Conservation (phyloP, 2,888 invertebrate species). For the Oscheius sp. region DNA sequence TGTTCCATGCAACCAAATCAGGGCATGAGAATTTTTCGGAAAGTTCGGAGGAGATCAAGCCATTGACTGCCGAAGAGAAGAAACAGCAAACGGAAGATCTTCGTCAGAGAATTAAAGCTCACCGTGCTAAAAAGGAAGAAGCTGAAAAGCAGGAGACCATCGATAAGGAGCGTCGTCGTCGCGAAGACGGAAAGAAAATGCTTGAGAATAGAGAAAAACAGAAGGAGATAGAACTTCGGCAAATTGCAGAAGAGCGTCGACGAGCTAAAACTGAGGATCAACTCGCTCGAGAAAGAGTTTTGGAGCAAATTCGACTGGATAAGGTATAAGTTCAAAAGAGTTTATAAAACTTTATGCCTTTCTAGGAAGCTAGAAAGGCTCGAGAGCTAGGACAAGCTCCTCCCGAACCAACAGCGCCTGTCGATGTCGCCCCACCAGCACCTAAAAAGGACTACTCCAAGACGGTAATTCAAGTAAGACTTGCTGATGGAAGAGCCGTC, state of each 20-base stretch:
- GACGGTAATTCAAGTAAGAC: slow-evolving; percentile 74
- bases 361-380: slow-evolving; percentile 3
- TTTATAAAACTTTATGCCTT: not conserved
- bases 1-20: slow-evolving; percentile 90
- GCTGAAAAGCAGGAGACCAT: slow-evolving; percentile 33
- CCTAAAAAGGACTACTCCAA: slow-evolving; percentile 42
- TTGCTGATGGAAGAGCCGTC: slow-evolving; percentile 81
- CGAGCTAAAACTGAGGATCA: slow-evolving; percentile 89
- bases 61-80: slow-evolving; percentile 85
- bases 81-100: slow-evolving; percentile 40
- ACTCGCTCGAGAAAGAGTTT: slow-evolving; percentile 82
- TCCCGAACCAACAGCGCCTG: slow-evolving; percentile 22
- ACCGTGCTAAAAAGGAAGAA: slow-evolving; percentile 30
- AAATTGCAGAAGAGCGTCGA: slow-evolving; percentile 83
- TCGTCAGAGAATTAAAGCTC: slow-evolving; percentile 23
- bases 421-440: slow-evolving; percentile 30
- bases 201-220: slow-evolving; percentile 77
- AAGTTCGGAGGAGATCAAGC: slow-evolving; percentile 89
- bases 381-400: slow-evolving; percentile 16
- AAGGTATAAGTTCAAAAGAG: slow-evolving; percentile 78
- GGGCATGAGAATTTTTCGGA: slow-evolving; percentile 91
- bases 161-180: slow-evolving; percentile 81
- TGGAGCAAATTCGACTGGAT: slow-evolving; percentile 89
- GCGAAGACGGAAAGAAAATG: slow-evolving; percentile 80
- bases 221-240: slow-evolving; percentile 83